These are phyloP conservation scores for Agonopterix alstromeriana DNA, from an alignment of 2,888 invertebrate species.

Conservation along the genomic window DNA sequence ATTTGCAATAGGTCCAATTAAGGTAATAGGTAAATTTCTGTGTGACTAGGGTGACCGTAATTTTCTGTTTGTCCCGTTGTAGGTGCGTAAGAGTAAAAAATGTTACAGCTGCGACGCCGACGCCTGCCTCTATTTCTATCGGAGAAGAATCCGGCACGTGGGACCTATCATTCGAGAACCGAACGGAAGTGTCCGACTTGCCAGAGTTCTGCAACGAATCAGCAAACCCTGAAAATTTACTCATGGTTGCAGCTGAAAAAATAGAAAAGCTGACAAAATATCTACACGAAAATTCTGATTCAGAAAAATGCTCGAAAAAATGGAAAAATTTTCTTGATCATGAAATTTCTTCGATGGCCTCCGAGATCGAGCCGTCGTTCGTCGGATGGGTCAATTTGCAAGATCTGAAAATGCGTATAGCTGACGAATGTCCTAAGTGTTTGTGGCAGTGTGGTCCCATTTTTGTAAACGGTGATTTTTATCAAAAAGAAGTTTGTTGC, in stretches of 20 bases:
- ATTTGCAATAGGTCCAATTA: too few relatives aligned
- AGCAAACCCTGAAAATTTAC: slow-evolving; percentile 29
- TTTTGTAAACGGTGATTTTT: slow-evolving; percentile 49
- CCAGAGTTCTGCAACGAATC: slow-evolving; percentile 34
- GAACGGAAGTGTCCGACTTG: slow-evolving; percentile 38
- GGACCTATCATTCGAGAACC: slow-evolving; percentile 47
- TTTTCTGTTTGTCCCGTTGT: slow-evolving; percentile 22
- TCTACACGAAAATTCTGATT: slow-evolving; percentile 32
- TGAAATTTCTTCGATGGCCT: slow-evolving; percentile 25
- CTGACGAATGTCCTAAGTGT: slow-evolving; percentile 55
- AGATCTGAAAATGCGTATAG: slow-evolving; percentile 17
- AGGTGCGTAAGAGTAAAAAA: slow-evolving; percentile 66
- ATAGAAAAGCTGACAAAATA: slow-evolving; percentile 70
- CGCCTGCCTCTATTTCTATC: slow-evolving; percentile 31
- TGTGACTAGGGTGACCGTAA: background rate
- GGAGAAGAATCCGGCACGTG: slow-evolving; percentile 34
- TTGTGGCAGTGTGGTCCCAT: slow-evolving; percentile 68
- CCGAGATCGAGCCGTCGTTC: slow-evolving; percentile 17
- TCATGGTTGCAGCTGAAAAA: slow-evolving; percentile 57
- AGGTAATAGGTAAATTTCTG: background rate
- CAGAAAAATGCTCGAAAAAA: slow-evolving; percentile 39
- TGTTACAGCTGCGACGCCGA: slow-evolving; percentile 60
- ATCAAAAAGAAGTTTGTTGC: slow-evolving; percentile 34
- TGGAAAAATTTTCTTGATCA: slow-evolving; percentile 51
- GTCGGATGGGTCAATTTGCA: slow-evolving; percentile 45